phyloP scores from a whole-genome alignment of 2,888 invertebrate genomes.

The Mythimna vitellina region DNA sequence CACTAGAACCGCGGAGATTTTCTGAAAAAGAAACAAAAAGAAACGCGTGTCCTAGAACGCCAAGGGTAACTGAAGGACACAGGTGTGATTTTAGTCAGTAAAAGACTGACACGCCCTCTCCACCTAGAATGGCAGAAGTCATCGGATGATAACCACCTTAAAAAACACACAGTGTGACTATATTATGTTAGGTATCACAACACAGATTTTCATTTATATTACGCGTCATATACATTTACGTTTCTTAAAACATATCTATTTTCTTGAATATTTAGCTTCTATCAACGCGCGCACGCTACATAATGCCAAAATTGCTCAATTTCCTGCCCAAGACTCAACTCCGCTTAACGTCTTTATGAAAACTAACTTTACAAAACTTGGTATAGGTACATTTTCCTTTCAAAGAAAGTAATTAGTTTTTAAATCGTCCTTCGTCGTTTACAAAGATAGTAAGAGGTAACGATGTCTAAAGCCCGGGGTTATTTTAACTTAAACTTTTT shows the following conservation, averaged over 20 bases:
- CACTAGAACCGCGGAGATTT: no score
- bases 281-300: constrained; percentile 70
- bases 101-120: no score
- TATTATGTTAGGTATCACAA: no score
- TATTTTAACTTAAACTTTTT: constrained; percentile 25
- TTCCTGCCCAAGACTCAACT: constrained; percentile 82
- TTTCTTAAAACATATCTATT: constrained; percentile 29
- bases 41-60: no score
- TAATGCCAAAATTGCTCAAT: constrained; percentile 84
- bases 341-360: constrained; percentile 83
- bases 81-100: no score
- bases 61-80: no score
- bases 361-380: constrained; percentile 81
- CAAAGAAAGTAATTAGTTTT: constrained; percentile 81
- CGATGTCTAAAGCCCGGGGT: constrained; percentile 35
- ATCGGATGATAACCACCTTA: no score
- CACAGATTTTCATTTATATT: neutral
- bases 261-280: constrained; percentile 39
- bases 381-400: constrained; percentile 76
- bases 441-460: constrained; percentile 60
- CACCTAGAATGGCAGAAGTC: no score
- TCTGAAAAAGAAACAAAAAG: no score
- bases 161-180: no score
- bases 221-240: constrained; percentile 5
- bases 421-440: constrained; percentile 70